Evolutionary conservation across 2,888 invertebrate genomes (phyloP).

Genomic region (Melipona bicolor): DNA sequence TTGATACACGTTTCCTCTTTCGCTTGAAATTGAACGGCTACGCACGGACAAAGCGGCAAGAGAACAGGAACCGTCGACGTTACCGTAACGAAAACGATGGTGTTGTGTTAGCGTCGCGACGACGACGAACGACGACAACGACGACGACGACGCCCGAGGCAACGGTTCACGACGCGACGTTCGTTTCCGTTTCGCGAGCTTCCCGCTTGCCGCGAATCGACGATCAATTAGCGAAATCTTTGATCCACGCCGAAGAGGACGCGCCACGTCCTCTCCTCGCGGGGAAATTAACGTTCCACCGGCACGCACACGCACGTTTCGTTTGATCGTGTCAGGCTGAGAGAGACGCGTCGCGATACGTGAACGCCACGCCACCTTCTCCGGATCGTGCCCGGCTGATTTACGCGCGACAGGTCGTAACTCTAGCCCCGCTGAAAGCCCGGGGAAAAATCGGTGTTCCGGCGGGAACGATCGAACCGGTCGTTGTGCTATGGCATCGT

Average conservation of each 20-base stretch:
- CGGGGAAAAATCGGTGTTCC: constrained; percentile 7
- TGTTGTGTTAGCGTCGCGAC: background rate
- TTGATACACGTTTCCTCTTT: constrained; percentile 19
- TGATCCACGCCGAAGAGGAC: constrained; percentile 29
- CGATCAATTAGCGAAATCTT: constrained; percentile 46
- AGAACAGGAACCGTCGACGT: background rate
- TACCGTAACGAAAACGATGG: background rate
- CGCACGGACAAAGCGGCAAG: background rate
- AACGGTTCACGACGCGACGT: background rate
- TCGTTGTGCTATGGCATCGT: background rate
- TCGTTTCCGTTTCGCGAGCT: constrained; percentile 17
- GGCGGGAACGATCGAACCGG: background rate
- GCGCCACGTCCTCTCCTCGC: background rate
- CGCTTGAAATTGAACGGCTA: constrained; percentile 1
- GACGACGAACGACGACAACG: background rate
- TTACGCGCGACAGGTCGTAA: constrained; percentile 33
- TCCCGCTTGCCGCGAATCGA: constrained; percentile 12
- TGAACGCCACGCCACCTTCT: constrained; percentile 32
- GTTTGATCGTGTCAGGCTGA: constrained; percentile 35
- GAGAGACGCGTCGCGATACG: constrained; percentile 24
- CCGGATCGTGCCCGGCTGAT: constrained; percentile 32
- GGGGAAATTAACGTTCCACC: constrained; percentile 9
- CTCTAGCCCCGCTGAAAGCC: constrained; percentile 15
- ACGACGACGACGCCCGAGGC: background rate
- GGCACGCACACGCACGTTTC: constrained; percentile 6